Base-by-base conservation (phyloP, 1,140 invertebrate species). In the Drosophila insularis region DNA sequence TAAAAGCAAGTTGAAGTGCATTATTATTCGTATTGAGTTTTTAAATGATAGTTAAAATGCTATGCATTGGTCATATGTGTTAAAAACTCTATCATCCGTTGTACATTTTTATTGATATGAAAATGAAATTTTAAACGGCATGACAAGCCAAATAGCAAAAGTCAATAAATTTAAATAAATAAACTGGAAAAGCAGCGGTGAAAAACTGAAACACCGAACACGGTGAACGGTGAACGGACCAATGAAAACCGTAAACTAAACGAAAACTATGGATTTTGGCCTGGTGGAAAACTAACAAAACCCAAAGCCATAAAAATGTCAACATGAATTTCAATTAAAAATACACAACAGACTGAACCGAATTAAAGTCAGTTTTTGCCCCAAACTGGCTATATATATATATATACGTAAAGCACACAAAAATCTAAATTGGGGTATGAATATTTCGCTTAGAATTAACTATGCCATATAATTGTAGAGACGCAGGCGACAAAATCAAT, bases 271-370 rank as follows among this genome's bases (percentile, higher is more conserved):
- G 14, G 40, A 50, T 63, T 63, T 63, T 46, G 14, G 40, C 40
- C 27, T 21, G 27, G 39, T 50, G 46, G 46, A 54, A 64, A 50
- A 50, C 43, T 50, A 50, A 50, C 43, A 50, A 50, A 27, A 50
- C 43, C 43, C 43, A 50, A 50, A 55, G 43, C 63, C 31, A 64
- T 64, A 64, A 64, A 64, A 64, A 55, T 54, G 63, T 64, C 63
- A 64, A 54, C 63, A 53, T 53, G 31, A 55, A 55, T 64, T 64
- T 64, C 63, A 64, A 64, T 64, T 64, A 64, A 64, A 64, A 63
- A 46, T 63, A 40, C 43, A 63, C 40, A 50, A 50, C 43, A 50
- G 43, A 50, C 43, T 21, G 43, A 50, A 50, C 17, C n/a, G 43
- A 50, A 50, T 50, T 50, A 50, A 50, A 50, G 43, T 19, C 43